Evolutionary conservation across 2,113 vertebrate species (phyloP).

Genomic region (Dasyurus viverrinus): DNA sequence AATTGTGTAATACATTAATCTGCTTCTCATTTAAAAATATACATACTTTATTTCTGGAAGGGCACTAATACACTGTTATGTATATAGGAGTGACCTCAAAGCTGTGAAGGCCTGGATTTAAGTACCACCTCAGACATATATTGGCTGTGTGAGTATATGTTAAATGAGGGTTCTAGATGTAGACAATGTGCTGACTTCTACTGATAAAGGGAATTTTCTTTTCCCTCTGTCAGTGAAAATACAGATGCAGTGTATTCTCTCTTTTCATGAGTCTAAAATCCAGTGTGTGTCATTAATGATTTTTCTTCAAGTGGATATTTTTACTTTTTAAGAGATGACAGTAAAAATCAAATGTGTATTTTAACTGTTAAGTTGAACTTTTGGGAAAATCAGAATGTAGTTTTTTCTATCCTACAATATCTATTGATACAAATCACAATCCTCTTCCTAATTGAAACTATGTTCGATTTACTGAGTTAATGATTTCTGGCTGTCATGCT

Average conservation of each 20-base stretch:
- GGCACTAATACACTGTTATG: neutral
- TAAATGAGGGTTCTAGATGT: neutral
- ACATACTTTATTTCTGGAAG: neutral
- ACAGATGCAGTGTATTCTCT: neutral
- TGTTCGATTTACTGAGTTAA: constrained; percentile 69
- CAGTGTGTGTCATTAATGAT: neutral
- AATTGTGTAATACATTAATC: neutral
- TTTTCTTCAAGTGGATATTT: constrained; percentile 45
- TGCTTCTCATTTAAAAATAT: neutral
- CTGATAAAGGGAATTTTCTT: neutral
- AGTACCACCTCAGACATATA: neutral
- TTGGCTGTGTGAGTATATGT: neutral
- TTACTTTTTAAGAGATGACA: constrained; percentile 30
- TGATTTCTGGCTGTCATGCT: constrained; percentile 76
- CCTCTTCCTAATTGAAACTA: constrained; percentile 79
- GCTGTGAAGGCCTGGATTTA: neutral
- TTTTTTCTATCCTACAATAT: constrained; percentile 71
- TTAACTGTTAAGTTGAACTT: constrained; percentile 37
- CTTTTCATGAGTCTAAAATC: neutral
- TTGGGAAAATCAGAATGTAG: constrained; percentile 60
- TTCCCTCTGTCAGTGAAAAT: neutral
- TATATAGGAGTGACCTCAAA: neutral
- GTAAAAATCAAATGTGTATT: constrained; percentile 15
- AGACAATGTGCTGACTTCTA: neutral
- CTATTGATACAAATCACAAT: constrained; percentile 56